phyloP scores from a whole-genome alignment of 2,888 invertebrate species.

The Ophioninae sp. region DNA sequence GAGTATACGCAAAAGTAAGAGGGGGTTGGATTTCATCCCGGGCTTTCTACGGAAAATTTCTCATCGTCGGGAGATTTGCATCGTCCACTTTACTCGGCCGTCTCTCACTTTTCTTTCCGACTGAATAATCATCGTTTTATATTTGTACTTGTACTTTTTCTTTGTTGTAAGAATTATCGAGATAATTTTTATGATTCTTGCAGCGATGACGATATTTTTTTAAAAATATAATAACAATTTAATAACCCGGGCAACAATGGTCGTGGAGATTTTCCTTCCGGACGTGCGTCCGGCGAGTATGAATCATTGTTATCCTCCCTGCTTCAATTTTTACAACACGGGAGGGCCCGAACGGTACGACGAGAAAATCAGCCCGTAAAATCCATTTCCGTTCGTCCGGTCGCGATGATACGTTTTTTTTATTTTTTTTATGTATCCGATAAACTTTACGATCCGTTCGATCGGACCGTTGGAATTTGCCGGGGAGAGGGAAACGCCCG shows the following conservation, averaged over 20 bases:
- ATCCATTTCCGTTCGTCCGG: neutral
- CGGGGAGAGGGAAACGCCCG: neutral
- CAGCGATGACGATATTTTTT: too few species aligned
- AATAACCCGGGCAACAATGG: too few species aligned
- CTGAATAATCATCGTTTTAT: slow-evolving; percentile 1
- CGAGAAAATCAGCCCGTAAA: neutral
- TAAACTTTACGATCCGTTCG: neutral
- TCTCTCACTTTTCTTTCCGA: slow-evolving; percentile 5
- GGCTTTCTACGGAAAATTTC: slow-evolving; percentile 24
- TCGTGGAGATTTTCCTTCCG: neutral
- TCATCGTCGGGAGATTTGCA: slow-evolving; percentile 4
- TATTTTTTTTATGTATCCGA: neutral
- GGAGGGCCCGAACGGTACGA: neutral
- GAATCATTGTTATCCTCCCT: slow-evolving; percentile 2
- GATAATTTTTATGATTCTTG: too few species aligned
- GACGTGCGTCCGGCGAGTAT: neutral
- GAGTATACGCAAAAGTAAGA: neutral
- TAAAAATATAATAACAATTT: too few species aligned
- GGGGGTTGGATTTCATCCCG: neutral
- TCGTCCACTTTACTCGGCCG: slow-evolving; percentile 14
- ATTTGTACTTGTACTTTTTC: neutral
- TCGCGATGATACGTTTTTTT: neutral
- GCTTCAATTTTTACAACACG: neutral
- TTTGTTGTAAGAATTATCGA: too few species aligned
- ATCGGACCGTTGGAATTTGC: neutral